phyloP scores from a whole-genome alignment of 2,888 invertebrate genomes.

The Chymomyza fuscimana region DNA sequence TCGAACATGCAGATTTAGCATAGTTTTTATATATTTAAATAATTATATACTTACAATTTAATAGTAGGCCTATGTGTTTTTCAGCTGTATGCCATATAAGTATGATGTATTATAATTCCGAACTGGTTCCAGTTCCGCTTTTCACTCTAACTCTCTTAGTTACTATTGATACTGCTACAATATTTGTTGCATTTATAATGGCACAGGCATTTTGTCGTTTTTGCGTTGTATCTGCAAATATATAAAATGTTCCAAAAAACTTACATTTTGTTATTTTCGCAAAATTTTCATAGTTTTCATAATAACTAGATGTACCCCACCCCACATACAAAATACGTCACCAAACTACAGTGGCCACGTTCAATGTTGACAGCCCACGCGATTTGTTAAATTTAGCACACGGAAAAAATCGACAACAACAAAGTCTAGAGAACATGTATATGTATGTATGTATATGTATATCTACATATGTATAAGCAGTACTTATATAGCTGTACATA shows the following conservation, averaged over 20 bases:
- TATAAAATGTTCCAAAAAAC: constrained; percentile 1
- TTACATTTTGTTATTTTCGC: constrained; percentile 18
- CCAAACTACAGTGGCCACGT: constrained; percentile 60
- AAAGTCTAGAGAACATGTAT: not conserved
- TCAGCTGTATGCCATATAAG: constrained; percentile 44
- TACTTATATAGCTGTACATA: constrained; percentile 5
- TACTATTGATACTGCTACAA: constrained; percentile 64
- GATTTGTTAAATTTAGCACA: constrained; percentile 67
- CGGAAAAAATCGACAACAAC: constrained; percentile 33
- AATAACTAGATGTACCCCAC: not conserved
- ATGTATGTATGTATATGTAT: not conserved
- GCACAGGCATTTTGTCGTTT: constrained; percentile 63
- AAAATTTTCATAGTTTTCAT: constrained; percentile 11
- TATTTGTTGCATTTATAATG: constrained; percentile 48
- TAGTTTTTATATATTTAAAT: not conserved
- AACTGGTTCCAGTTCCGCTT: not conserved
- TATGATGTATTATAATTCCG: not conserved
- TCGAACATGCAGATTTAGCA: not conserved
- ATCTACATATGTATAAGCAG: not conserved
- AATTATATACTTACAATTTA: constrained; percentile 15
- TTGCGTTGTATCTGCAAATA: constrained; percentile 27
- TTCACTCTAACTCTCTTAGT: constrained; percentile 38
- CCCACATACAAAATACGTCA: constrained; percentile 40
- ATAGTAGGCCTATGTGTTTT: constrained; percentile 17
- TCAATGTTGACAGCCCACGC: constrained; percentile 67